Conservation (phyloP, 1,140 invertebrate genomes). For the Drosophila tristis region DNA sequence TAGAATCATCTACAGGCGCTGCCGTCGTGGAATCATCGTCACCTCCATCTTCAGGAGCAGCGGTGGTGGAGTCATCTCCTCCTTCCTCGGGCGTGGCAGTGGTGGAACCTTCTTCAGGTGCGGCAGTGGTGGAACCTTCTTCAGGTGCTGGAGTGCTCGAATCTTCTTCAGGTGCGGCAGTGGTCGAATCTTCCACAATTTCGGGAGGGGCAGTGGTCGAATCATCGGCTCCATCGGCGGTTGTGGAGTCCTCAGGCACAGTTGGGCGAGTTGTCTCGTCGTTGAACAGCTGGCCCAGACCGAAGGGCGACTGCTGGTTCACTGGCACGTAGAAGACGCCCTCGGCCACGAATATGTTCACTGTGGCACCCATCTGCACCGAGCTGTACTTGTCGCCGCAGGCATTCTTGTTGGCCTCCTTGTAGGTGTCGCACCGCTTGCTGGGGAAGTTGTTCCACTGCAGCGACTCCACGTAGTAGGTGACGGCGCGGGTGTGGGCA, state of each 20-base stretch:
- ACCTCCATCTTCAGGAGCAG: background rate
- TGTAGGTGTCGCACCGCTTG: conserved; percentile 39
- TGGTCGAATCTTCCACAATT: background rate
- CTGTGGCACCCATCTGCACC: conserved; percentile 47
- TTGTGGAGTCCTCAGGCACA: background rate
- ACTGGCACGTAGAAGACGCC: conserved; percentile 64
- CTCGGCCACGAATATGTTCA: conserved; percentile 48
- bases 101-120: background rate
- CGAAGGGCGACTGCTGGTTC: conserved; percentile 51
- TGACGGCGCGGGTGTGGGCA: conserved; percentile 69
- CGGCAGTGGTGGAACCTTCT: background rate
- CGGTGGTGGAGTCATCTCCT: background rate
- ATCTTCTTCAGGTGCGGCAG: background rate
- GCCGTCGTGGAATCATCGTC: conserved; percentile 7
- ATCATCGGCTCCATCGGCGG: background rate
- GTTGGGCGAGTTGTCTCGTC: conserved; percentile 1
- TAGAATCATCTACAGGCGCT: background rate
- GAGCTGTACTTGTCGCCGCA: conserved; percentile 65
- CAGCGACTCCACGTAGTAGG: conserved; percentile 76
- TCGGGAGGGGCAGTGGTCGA: background rate
- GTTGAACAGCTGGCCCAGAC: conserved; percentile 29
- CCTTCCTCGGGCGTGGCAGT: background rate
- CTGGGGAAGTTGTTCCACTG: conserved; percentile 52
- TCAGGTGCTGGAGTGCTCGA: background rate
- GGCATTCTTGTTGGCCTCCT: conserved; percentile 51